These are phyloP conservation scores for Neuroterus valhalla DNA, from an alignment of 1,140 invertebrate genomes.

Conservation along the genomic window DNA sequence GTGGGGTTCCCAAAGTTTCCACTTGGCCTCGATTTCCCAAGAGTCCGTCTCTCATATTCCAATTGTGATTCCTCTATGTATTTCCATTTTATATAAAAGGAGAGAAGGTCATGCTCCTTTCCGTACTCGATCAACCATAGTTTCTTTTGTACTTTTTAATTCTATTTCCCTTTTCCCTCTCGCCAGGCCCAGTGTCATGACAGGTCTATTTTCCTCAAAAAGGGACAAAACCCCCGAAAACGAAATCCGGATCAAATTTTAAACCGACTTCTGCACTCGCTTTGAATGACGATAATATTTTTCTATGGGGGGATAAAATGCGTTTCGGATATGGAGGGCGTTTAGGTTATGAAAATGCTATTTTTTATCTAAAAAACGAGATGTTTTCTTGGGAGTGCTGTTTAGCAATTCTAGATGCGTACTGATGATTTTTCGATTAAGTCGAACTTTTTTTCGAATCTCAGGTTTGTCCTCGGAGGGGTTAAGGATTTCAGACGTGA, in stretches of 20 bases:
- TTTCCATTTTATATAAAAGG: background rate
- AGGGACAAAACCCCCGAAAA: no score
- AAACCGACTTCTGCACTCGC: no score
- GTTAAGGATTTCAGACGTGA: background rate
- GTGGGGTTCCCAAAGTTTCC: background rate
- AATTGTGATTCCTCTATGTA: background rate
- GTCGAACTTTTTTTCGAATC: background rate
- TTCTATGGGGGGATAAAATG: no score
- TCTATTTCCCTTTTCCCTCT: background rate
- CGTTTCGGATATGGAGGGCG: no score
- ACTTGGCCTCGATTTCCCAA: background rate
- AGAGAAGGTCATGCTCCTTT: slow-evolving; percentile 5
- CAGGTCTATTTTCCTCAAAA: background rate
- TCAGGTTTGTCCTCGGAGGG: background rate
- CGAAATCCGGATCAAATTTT: no score
- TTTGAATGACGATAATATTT: no score
- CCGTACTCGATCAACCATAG: background rate
- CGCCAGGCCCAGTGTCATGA: background rate
- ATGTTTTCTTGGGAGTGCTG: no score
- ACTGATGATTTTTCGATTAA: background rate
- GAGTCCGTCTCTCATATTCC: background rate
- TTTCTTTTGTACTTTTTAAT: background rate
- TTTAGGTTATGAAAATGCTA: no score
- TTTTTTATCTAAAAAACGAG: no score
- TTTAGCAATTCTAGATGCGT: background rate